Percentiles rank a stretch among this genome's conserved stretches.
These are phyloP conservation scores for Turnix velox DNA, from an alignment of 2,113 vertebrate species.

Conservation along the genomic window DNA sequence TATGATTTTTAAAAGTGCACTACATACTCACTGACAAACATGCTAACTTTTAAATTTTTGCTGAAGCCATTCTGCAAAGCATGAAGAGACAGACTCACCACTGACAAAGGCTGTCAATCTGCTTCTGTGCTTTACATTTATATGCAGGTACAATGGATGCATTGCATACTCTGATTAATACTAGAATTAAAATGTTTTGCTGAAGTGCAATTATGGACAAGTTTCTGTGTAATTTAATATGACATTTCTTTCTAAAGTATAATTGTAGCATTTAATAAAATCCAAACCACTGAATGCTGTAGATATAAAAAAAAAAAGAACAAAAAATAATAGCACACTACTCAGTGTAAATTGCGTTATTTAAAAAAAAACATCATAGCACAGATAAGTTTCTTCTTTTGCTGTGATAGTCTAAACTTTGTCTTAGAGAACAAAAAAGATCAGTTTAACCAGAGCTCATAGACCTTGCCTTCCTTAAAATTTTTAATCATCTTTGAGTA, in stretches of 20 bases:
- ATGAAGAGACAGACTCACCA: background rate
- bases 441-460: background rate
- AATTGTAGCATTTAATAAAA: background rate
- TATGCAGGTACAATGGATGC: background rate
- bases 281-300: background rate
- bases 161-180: background rate
- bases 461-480: background rate
- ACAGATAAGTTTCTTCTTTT: background rate
- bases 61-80: background rate
- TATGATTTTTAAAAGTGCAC: background rate
- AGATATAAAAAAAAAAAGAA: background rate
- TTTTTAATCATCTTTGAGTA: background rate
- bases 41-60: background rate
- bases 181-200: background rate
- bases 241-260: background rate
- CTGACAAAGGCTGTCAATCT: background rate
- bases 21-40: background rate
- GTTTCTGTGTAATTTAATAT: background rate
- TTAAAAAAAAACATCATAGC: background rate
- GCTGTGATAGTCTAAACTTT: background rate
- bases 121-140: background rate
- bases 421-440: background rate
- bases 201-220: background rate
- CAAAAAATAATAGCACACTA: background rate
- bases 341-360: background rate